Evolutionary conservation across 2,797 vertebrate species (phyloP).

Genomic region (Chelmon rostratus): DNA sequence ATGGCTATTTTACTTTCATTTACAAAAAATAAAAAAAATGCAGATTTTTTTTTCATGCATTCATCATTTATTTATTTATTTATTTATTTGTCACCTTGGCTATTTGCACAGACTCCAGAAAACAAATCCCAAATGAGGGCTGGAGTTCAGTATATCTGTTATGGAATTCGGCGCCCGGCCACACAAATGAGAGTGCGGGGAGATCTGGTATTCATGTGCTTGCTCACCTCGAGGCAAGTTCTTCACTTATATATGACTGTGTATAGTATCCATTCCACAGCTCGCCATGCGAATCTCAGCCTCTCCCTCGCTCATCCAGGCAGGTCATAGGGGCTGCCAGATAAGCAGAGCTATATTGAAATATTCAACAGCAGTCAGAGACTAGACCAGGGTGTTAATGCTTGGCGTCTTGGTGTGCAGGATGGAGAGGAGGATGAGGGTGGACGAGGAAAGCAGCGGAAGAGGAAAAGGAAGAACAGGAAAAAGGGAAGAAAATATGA

Average conservation of each 20-base stretch:
- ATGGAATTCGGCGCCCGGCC: constrained; percentile 53
- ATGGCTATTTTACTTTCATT: constrained; percentile 48
- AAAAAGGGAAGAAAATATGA: neutral
- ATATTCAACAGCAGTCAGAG: constrained; percentile 85
- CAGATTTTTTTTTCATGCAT: neutral
- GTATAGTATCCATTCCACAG: constrained; percentile 83
- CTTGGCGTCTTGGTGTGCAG: constrained; percentile 59
- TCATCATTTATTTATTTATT: neutral
- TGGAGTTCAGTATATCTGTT: constrained; percentile 50
- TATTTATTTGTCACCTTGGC: neutral
- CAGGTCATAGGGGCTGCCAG: constrained; percentile 83
- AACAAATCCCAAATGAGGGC: constrained; percentile 51
- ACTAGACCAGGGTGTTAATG: constrained; percentile 82
- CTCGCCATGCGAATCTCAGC: constrained; percentile 77
- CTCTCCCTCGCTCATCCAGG: constrained; percentile 80
- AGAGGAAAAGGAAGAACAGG: neutral
- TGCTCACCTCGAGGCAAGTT: constrained; percentile 80
- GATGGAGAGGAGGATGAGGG: constrained; percentile 33
- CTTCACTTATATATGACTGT: constrained; percentile 84
- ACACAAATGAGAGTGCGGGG: constrained; percentile 63
- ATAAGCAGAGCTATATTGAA: constrained; percentile 86
- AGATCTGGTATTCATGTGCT: constrained; percentile 82
- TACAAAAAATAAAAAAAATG: constrained; percentile 16
- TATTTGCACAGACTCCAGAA: constrained; percentile 38
- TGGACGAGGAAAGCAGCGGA: neutral